Base-by-base conservation (phyloP, 2,888 invertebrate genomes). In the Blastobasis adustella region DNA sequence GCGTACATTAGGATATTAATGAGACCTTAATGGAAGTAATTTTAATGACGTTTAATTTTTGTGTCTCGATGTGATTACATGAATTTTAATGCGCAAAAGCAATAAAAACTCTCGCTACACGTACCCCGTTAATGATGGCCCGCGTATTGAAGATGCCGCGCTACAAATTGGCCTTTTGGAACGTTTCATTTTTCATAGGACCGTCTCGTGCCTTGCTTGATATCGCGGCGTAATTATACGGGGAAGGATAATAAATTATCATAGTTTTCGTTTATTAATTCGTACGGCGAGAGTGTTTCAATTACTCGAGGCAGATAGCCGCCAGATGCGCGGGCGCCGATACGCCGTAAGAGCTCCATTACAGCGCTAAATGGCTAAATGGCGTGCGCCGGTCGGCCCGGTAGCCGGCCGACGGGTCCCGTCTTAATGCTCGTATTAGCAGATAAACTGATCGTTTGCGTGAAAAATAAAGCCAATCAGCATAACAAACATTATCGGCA, bases 1-100 rank as follows among this genome's bases (percentile, higher is more conserved):
- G 84, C 84, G 73, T 66, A 73, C 71, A 80, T 84, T 79, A 79
- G 73, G 73, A 78, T 81, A 85, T 85, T 85, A 85, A 85, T 86
- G 84, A 83, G 74, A 67, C 70, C 73, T 64, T 83, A 83, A 84
- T 81, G 79, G 78, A 79, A 79, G 77, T 76, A 74, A 77, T 84
- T 80, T 76, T 73, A 73, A 77, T 77, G 68, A 69, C 72, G 69
- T 76, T 79, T 76, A 76, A 76, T 77, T 77, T 77, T 75, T 73
- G 73, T 75, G 69, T 71, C 67, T 65, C 65, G 73, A 73, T 73
- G 73, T 69, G 71, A 76, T 73, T 75, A 79, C 78, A 79, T 77
- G 79, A 75, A 77, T 79, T 79, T 80, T 80, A 82, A 82, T 81
- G 72, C 73, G 76, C 77, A 71, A 80, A 73, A 73, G 80, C 74